A percentile compares a stretch with the other conserved stretches of the same genome.
phyloP scores from a whole-genome alignment of 2,888 invertebrate species.

The Chironomus riparius region DNA sequence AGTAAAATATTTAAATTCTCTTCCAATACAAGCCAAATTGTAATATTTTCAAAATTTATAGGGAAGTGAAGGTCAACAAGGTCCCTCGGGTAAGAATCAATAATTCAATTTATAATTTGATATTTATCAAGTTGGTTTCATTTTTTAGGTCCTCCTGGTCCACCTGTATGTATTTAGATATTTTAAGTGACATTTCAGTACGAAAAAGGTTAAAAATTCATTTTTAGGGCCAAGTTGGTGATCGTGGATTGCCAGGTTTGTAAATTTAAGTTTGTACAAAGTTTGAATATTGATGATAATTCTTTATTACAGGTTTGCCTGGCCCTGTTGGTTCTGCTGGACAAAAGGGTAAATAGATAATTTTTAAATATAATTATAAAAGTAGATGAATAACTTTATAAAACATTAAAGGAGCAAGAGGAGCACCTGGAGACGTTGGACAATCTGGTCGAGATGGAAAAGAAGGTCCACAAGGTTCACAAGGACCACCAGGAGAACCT shows the following conservation, averaged over 20 bases:
- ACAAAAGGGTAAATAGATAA: not conserved
- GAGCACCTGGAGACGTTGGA: conserved; percentile 53
- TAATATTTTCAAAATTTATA: not conserved
- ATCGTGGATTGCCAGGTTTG: conserved; percentile 10
- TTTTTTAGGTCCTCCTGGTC: not conserved
- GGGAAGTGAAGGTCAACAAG: conserved; percentile 14
- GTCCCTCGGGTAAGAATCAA: not conserved
- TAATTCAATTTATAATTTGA: not conserved
- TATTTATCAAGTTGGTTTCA: too few species aligned
- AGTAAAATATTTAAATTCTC: not conserved
- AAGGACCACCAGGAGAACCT: conserved; percentile 9
- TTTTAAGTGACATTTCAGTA: too few species aligned
- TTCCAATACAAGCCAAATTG: too few species aligned
- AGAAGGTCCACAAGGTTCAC: conserved; percentile 50
- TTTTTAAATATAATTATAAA: too few species aligned
- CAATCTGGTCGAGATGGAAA: conserved; percentile 60
- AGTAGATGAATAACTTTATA: not conserved
- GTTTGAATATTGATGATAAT: not conserved
- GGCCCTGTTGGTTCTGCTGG: not conserved
- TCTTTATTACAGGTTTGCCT: not conserved
- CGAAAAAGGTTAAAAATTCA: not conserved
- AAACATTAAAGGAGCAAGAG: conserved; percentile 31
- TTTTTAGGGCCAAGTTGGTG: not conserved
- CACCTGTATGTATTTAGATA: too few species aligned
- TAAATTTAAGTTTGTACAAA: too few species aligned